phyloP scores from a whole-genome alignment of 2,797 vertebrate species.

The Mastacembelus armatus region DNA sequence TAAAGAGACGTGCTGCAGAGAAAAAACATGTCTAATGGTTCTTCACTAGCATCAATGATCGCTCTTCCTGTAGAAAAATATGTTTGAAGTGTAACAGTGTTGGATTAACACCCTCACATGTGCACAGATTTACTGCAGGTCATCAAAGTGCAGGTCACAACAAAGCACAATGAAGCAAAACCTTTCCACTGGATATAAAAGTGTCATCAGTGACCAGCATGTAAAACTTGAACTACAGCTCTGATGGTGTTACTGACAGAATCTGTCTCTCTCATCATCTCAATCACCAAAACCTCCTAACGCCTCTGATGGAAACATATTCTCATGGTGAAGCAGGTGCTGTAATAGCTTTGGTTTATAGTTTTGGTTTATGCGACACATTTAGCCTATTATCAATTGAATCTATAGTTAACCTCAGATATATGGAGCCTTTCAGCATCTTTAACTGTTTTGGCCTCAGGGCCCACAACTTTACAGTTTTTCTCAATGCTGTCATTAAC shows the following conservation, averaged over 20 bases:
- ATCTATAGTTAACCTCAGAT: too few relatives aligned
- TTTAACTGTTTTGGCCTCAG: neutral
- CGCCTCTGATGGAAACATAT: slow-evolving; percentile 8
- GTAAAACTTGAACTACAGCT: slow-evolving; percentile 25
- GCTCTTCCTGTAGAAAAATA: slow-evolving; percentile 39
- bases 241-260: slow-evolving; percentile 37
- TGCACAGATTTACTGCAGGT: slow-evolving; percentile 52
- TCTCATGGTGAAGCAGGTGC: slow-evolving; percentile 15
- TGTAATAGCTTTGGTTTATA: neutral
- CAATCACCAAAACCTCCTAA: too few relatives aligned
- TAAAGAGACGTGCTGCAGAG: slow-evolving; percentile 28
- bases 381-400: too few relatives aligned
- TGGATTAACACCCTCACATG: slow-evolving; percentile 56
- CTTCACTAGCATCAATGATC: slow-evolving; percentile 41
- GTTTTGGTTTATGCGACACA: too few relatives aligned
- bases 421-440: neutral
- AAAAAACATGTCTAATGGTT: slow-evolving; percentile 64
- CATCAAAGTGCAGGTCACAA: slow-evolving; percentile 42
- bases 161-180: slow-evolving; percentile 32
- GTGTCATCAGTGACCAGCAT: slow-evolving; percentile 27
- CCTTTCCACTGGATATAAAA: slow-evolving; percentile 41
- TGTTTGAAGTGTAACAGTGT: slow-evolving; percentile 64
- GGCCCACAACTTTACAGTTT: neutral
- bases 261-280: too few relatives aligned
- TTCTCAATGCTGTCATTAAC: neutral